These are phyloP conservation scores for Polyploca ridens DNA, from an alignment of 2,888 invertebrate genomes.

Conservation along the genomic window DNA sequence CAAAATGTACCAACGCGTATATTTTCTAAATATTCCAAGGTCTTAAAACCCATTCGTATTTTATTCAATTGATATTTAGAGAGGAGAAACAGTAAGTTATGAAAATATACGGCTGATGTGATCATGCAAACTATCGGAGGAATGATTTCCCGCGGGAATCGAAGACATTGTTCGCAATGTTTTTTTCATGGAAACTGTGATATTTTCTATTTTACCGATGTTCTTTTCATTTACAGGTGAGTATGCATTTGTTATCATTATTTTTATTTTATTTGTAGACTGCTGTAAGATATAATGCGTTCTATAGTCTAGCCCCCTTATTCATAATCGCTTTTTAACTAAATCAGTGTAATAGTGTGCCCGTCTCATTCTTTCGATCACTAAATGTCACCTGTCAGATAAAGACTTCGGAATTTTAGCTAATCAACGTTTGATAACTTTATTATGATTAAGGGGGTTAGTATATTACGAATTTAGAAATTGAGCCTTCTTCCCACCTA, in stretches of 20 bases:
- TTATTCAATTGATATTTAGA: slow-evolving; percentile 15
- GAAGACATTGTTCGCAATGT: slow-evolving; percentile 3
- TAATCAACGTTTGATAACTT: too few relatives aligned
- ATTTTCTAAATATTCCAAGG: not conserved
- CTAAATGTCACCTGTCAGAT: too few relatives aligned
- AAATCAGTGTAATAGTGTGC: too few relatives aligned
- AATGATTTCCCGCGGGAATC: slow-evolving; percentile 62
- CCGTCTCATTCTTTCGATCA: too few relatives aligned
- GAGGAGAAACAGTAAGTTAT: slow-evolving; percentile 43
- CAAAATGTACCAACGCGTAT: too few relatives aligned
- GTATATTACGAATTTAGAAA: too few relatives aligned
- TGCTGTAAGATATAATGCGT: too few relatives aligned
- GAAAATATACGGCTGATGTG: slow-evolving; percentile 58
- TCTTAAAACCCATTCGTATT: not conserved
- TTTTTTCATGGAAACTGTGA: not conserved
- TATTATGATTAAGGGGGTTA: too few relatives aligned
- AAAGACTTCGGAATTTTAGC: too few relatives aligned
- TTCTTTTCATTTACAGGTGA: not conserved
- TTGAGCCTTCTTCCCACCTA: too few relatives aligned
- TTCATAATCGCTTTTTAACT: too few relatives aligned
- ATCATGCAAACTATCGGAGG: slow-evolving; percentile 55
- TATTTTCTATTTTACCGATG: not conserved
- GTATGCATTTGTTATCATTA: not conserved
- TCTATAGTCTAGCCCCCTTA: too few relatives aligned
- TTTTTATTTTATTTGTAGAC: not conserved